Evolutionary conservation across 2,113 vertebrate species (phyloP).

Genomic region (Opisthocomus hoazin): DNA sequence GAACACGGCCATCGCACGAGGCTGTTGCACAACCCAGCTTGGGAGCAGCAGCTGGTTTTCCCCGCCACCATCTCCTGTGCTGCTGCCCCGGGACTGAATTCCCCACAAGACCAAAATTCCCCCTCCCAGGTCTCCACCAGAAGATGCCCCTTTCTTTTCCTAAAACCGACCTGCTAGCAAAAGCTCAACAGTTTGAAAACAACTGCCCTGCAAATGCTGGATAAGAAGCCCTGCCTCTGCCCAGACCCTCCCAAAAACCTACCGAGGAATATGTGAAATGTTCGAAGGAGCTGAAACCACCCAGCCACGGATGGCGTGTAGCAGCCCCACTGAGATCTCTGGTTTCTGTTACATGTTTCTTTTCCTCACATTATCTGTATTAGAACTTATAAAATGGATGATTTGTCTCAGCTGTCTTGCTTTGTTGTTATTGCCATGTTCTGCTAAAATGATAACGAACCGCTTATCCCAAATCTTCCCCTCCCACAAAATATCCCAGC

Average conservation of each 20-base stretch:
- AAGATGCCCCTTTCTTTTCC: not conserved
- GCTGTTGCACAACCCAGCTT: rapidly evolving
- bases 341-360: constrained; percentile 59
- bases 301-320: not conserved
- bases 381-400: constrained; percentile 53
- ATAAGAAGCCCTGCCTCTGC: not conserved
- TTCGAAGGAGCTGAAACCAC: not conserved
- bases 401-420: constrained; percentile 50
- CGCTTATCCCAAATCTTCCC: not conserved
- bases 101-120: not conserved
- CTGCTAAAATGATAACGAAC: constrained; percentile 40
- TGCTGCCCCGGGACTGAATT: not conserved
- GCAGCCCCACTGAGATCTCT: constrained; percentile 18
- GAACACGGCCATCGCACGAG: rapidly evolving
- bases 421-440: constrained; percentile 54
- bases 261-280: not conserved
- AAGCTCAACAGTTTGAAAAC: not conserved
- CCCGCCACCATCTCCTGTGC: not conserved
- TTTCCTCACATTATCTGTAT: constrained; percentile 56
- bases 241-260: not conserved
- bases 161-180: not conserved
- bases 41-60: not conserved
- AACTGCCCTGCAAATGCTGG: not conserved
- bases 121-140: not conserved
- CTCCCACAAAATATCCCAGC: constrained; percentile 52